Base-by-base conservation (phyloP, 2,797 vertebrate genomes). In the Chelon auratus region DNA sequence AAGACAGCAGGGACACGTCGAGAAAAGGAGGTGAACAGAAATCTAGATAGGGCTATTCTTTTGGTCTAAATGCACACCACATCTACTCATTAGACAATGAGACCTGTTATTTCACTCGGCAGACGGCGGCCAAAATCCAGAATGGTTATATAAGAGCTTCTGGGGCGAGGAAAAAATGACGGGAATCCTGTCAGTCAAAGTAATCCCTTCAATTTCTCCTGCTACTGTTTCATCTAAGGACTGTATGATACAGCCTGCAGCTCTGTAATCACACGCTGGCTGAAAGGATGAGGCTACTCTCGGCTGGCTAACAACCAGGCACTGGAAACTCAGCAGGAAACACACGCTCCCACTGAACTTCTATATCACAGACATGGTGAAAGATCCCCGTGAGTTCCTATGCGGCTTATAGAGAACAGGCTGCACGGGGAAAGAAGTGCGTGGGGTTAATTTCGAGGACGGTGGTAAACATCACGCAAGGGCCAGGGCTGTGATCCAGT, bases 131-230 rank as follows among this genome's bases (percentile, higher is more conserved):
- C 70, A 51, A 80, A 80, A 86, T 84, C 77, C 72, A n/a, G 62
- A 60, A 67, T 12, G 26, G 71, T 93, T 92, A 91, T 75, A 82
- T 91, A 93, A 93, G 73, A 92, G 55, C 72, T 89, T 83, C 56
- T 73, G 55, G 37, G 52, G 50, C 45, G 18, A 39, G 48, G 37
- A 15, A 18, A 64, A 81, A 81, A 68, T 70, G 71, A 85, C 78
- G 76, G 77, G 74, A 79, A 81, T 78, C 61, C 78, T 85, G 85
- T 89, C 91, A 87, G 72, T 90, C 89, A 84, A 72, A 84, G 82
- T 92, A 93, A 92, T 93, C 92, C 92, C 79, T 82, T 86, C 85
- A 77, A 87, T 89, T 92, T 87, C 79, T 65, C 42, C 71, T 42
- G 80, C 87, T 83, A 83, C 85, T 77, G 87, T 90, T 91, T 92